Percentiles rank a stretch among this genome's conserved stretches.
phyloP scores from a whole-genome alignment of 1,140 invertebrate species.

The Drosophila persimilis region DNA sequence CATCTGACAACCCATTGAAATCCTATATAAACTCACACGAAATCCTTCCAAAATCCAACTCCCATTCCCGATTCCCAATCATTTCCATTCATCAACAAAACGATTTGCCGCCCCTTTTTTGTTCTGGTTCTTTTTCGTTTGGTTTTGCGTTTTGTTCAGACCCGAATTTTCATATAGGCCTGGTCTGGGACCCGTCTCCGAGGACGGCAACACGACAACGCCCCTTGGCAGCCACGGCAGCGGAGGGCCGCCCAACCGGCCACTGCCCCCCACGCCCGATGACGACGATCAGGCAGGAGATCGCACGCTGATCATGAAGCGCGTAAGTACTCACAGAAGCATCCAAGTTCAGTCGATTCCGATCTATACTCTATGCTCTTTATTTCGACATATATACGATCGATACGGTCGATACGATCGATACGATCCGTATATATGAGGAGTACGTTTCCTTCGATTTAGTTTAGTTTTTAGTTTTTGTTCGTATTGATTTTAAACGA shows the following conservation, averaged over 20 bases:
- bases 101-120: constrained; percentile 76
- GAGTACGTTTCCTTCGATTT: constrained; percentile 39
- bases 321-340: constrained; percentile 86
- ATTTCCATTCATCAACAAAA: constrained; percentile 39
- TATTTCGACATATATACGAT: constrained; percentile 6
- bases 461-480: constrained; percentile 61
- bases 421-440: background rate
- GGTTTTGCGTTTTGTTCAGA: constrained; percentile 84
- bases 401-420: no score
- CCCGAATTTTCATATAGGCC: constrained; percentile 95
- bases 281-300: constrained; percentile 91
- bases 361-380: constrained; percentile 8
- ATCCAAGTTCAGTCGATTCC: background rate
- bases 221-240: constrained; percentile 84
- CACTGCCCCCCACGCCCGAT: constrained; percentile 96
- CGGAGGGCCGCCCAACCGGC: constrained; percentile 93
- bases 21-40: no score
- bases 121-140: constrained; percentile 49
- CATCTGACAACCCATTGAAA: background rate
- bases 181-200: constrained; percentile 85
- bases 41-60: no score
- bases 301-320: constrained; percentile 93
- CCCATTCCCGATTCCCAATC: background rate
- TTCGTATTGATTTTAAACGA: constrained; percentile 36
- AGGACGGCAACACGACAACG: constrained; percentile 81